Evolutionary conservation across 2,888 invertebrate genomes (phyloP), one percentile per base, ranked within the genome.

Genomic region (Ennomos quercinarius): DNA sequence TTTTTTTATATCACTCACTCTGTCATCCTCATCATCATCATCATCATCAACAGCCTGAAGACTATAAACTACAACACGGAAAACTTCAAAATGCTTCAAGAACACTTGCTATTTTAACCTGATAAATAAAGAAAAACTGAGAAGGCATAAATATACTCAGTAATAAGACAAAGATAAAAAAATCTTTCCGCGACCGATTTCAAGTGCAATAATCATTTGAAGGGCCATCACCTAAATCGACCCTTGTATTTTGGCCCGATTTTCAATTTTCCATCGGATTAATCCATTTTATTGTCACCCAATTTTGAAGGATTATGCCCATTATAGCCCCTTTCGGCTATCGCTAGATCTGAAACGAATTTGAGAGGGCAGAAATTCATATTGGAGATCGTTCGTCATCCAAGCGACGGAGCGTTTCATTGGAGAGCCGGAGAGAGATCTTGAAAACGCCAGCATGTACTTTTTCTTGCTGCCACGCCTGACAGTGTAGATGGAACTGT

Each of bases 311-410:
- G 62, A 67, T 68, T 65, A 64, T 58, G 56, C 35, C 56, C 61
- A 61, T 65, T 68, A 63, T 62, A 63, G 52, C 34, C 57, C 55
- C 61, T 58, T 63, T 58, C 47, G 56, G 47, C 38, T 60, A 46
- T 50, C 46, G 36, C 48, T 40, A 46, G 56, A 56, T 65, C 47
- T 45, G 53, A 55, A 53, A 45, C 56, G 53, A 50, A 58, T 63
- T 61, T 41, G 41, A 45, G 55, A 62, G 53, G 42, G 52, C 41
- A 72, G 58, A 68, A 68, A 65, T 78, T 76, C 73, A 78, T 77
- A 75, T 72, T 67, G 64, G 48, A 59, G 66, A 61, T 68, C 73
- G 71, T 78, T 75, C 71, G 71, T 77, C 75, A 75, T 65, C 60
- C 42, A 67, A 64, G 56, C 61, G 55, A 60, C 62, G 62, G 53